Conservation (phyloP, 2,888 invertebrate species). For the Helobdella robusta region DNA sequence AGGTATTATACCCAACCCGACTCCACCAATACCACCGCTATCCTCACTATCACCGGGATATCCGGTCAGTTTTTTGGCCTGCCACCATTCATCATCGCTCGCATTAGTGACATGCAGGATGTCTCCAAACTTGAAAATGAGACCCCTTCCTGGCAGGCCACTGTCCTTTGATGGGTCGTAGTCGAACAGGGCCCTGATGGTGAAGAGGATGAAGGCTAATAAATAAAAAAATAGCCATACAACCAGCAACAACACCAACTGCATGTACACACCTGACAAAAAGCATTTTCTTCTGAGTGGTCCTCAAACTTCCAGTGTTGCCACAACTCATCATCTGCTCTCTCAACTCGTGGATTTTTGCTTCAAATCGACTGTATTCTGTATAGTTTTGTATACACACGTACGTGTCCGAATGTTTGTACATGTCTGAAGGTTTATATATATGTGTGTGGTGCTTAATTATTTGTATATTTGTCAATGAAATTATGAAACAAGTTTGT, state of each 20-base stretch:
- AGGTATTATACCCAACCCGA: slow-evolving; percentile 86
- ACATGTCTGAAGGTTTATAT: background rate
- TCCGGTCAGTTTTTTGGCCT: slow-evolving; percentile 58
- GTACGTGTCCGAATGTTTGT: background rate
- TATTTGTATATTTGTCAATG: too few species aligned
- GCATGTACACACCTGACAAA: slow-evolving; percentile 67
- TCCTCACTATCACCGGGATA: background rate
- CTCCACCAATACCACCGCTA: slow-evolving; percentile 55
- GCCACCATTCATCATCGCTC: slow-evolving; percentile 99
- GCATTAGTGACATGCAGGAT: slow-evolving; percentile 97
- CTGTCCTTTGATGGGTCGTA: slow-evolving; percentile 95
- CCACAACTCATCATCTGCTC: slow-evolving; percentile 67
- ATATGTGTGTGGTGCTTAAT: too few species aligned
- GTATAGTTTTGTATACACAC: too few species aligned
- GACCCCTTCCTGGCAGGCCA: slow-evolving; percentile 84
- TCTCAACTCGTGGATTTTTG: slow-evolving; percentile 91
- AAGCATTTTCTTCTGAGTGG: slow-evolving; percentile 87
- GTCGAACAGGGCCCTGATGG: slow-evolving; percentile 83
- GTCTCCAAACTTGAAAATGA: slow-evolving; percentile 92
- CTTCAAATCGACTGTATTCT: slow-evolving; percentile 95
- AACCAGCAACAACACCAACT: background rate
- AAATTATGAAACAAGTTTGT: too few species aligned
- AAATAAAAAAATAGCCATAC: background rate
- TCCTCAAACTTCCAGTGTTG: slow-evolving; percentile 69
- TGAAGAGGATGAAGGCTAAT: too few species aligned